Evolutionary conservation across 2,888 invertebrate genomes (phyloP), one percentile per base, ranked within the genome.

Genomic region (Miltochrista miniata): DNA sequence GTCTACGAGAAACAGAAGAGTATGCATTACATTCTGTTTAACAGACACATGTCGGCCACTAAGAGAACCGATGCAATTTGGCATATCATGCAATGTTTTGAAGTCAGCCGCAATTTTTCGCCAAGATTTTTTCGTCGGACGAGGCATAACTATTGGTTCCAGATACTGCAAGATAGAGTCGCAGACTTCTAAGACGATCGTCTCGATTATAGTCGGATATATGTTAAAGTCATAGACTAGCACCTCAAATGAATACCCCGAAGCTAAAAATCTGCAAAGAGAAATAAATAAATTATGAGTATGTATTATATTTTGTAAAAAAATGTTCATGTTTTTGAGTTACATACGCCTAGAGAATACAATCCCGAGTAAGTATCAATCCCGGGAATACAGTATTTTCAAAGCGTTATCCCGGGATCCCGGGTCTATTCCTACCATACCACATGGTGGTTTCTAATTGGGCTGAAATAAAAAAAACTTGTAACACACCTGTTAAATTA

Each of bases 31-130:
- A 14, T 10, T 7, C 1, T 13, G 8, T 9, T 8, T 15, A 4
- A 46, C 24, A 12, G 31, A 14, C 12, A 34, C 18, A n/a, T n/a
- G 39, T 39, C 46, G 14, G 18, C 46, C 46, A 10, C 39, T 39
- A 0, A 39, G 18, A 0, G 34, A 39, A 7, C 46, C 46, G 13
- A 46, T 0, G 14, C 46, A 46, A 8, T 46, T 39, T 9, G 46
- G 46, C 46, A 46, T 46, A 1, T 24, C 1, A 13, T 39, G 24
- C 9, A n/a, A 33, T n/a, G 7, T 46, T 15, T 7, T 39, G 8
- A 40, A 46, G 10, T 14, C 39, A 0, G 10, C 5, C 11, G 40
- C 33, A 13, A n/a, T 33, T 10, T 18, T 10, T 12, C 18, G 7
- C 46, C 46, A 46, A 12, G n/a, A 9, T 2, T 3, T 4, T 29